Conservation (phyloP, 2,888 invertebrate genomes). For the Trypoxylon attenuatum region DNA sequence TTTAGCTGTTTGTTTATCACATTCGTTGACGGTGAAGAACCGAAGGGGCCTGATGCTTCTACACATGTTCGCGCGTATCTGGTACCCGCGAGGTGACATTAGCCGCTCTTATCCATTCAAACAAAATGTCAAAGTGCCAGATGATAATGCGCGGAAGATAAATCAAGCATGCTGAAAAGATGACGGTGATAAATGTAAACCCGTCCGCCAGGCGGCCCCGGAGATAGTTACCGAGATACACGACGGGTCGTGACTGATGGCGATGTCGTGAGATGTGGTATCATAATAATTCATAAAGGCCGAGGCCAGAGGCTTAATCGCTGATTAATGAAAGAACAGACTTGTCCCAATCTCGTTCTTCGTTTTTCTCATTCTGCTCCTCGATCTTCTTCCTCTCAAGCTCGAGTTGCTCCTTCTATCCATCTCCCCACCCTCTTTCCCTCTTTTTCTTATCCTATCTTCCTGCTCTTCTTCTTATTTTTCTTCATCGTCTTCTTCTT, state of each 20-base stretch:
- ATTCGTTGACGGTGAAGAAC: too few relatives aligned
- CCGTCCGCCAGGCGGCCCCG: conserved; percentile 64
- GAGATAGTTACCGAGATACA: conserved; percentile 67
- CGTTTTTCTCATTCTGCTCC: conserved; percentile 50
- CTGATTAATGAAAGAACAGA: conserved; percentile 72
- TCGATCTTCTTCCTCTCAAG: conserved; percentile 20
- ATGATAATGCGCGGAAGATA: conserved; percentile 72
- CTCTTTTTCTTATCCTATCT: too few relatives aligned
- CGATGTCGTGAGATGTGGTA: conserved; percentile 73
- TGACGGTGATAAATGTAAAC: conserved; percentile 74
- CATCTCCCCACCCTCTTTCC: conserved; percentile 8
- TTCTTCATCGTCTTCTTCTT: conserved; percentile 13
- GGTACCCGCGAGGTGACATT: conserved; percentile 51
- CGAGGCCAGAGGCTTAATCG: conserved; percentile 69
- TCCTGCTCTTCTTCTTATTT: conserved; percentile 19
- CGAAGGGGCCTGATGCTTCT: conserved; percentile 11
- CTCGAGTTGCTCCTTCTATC: conserved; percentile 14
- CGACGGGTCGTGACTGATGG: conserved; percentile 72
- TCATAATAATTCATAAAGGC: conserved; percentile 74
- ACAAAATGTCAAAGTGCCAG: conserved; percentile 74
- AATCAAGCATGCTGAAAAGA: conserved; percentile 74
- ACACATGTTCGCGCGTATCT: conserved; percentile 24
- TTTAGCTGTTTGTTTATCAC: too few relatives aligned
- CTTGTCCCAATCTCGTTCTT: conserved; percentile 61
- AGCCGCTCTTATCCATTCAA: conserved; percentile 71